Conservation (phyloP, 2,113 vertebrate species). For the Neodontobutis hainanensis region DNA sequence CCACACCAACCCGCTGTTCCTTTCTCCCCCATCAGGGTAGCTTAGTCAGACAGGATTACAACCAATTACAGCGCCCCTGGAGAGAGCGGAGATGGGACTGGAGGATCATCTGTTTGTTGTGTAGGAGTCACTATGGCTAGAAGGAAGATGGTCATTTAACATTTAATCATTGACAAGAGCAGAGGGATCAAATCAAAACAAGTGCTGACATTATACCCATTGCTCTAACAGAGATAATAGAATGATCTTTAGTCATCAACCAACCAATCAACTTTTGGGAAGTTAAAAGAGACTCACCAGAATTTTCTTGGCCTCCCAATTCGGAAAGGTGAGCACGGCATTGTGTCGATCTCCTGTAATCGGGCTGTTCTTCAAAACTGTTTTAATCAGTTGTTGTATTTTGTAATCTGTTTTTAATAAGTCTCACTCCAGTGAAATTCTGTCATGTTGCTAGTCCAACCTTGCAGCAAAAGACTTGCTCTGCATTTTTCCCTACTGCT, state of each 20-base stretch:
- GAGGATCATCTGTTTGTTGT: conserved; percentile 55
- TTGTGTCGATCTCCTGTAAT: conserved; percentile 4
- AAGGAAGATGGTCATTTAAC: conserved; percentile 39
- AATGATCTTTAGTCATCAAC: neutral
- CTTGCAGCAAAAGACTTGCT: neutral
- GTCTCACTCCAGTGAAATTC: conserved; percentile 16
- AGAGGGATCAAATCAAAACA: conserved; percentile 24
- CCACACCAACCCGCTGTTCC: conserved; percentile 45
- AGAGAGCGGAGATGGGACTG: conserved; percentile 29
- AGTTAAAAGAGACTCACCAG: conserved; percentile 60
- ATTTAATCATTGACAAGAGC: conserved; percentile 38
- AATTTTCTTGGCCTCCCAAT: conserved; percentile 59
- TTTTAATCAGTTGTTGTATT: neutral
- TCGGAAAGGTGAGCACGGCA: conserved; percentile 66
- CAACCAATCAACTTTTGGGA: neutral
- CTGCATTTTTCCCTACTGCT: neutral
- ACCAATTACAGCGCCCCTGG: conserved; percentile 67
- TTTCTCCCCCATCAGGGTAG: conserved; percentile 57
- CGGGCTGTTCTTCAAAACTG: no score
- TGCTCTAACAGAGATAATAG: neutral
- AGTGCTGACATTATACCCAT: conserved; percentile 21
- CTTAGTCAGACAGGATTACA: conserved; percentile 68
- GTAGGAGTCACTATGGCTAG: conserved; percentile 37
- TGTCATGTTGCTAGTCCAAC: neutral
- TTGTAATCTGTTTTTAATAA: no score